phyloP scores from a whole-genome alignment of 2,113 vertebrate species.

The Chloropsis hardwickii region DNA sequence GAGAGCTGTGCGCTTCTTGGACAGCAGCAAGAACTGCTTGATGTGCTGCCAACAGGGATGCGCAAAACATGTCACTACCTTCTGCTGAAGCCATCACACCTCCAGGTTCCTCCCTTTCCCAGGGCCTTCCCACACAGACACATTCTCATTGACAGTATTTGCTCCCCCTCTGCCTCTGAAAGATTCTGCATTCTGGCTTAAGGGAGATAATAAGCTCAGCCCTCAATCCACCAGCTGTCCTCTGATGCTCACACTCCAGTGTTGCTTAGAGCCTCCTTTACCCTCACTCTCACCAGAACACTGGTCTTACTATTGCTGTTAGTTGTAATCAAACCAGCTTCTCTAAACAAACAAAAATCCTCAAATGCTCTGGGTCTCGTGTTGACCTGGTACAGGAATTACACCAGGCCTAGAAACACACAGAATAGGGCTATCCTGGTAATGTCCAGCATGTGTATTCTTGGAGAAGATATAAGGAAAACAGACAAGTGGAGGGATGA shows the following conservation, averaged over 20 bases:
- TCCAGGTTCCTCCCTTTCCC: not conserved
- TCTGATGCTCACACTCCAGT: not conserved
- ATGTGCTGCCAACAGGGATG: slow-evolving; percentile 76
- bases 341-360: not conserved
- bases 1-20: slow-evolving; percentile 88
- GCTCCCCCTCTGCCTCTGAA: not conserved
- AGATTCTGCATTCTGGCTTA: not conserved
- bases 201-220: not conserved
- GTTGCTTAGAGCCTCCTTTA: not conserved
- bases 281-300: not conserved
- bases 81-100: not conserved
- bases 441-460: not conserved
- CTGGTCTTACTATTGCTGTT: not conserved
- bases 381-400: not conserved
- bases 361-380: not conserved
- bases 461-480: not conserved
- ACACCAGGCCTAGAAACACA: not conserved
- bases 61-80: not conserved
- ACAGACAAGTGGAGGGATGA: not conserved
- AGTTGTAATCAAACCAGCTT: not conserved
- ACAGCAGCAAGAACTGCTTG: slow-evolving; percentile 94
- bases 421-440: not conserved
- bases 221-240: not conserved
- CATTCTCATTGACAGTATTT: not conserved
- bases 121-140: not conserved